A percentile compares a stretch with the other conserved stretches of the same genome.
Conservation (phyloP, 2,888 invertebrate genomes). For the Lycaena phlaeas region DNA sequence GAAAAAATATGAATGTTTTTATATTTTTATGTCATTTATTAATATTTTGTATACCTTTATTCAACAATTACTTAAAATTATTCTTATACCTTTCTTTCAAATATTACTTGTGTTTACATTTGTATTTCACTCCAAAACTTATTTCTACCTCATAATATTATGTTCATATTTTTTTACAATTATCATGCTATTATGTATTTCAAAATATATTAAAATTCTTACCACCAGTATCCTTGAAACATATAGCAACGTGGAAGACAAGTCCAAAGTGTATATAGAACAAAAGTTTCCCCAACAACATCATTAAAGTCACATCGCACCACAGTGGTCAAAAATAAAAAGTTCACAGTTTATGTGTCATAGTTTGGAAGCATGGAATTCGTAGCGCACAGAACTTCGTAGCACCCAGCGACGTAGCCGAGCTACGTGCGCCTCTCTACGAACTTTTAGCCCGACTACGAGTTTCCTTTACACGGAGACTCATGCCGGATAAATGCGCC, state of each 20-base stretch:
- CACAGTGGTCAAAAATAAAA: slow-evolving; percentile 20
- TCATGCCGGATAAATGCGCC: slow-evolving; percentile 29
- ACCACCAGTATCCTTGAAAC: slow-evolving; percentile 66
- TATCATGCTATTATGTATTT: too few relatives aligned
- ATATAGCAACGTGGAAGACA: slow-evolving; percentile 69
- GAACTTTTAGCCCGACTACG: slow-evolving; percentile 44
- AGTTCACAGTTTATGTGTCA: slow-evolving; percentile 14
- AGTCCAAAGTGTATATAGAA: slow-evolving; percentile 68
- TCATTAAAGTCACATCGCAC: slow-evolving; percentile 63
- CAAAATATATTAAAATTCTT: too few relatives aligned
- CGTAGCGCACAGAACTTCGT: slow-evolving; percentile 37
- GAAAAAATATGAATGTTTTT: too few relatives aligned
- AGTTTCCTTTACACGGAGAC: slow-evolving; percentile 21
- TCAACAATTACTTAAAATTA: too few relatives aligned
- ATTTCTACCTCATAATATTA: too few relatives aligned
- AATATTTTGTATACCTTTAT: too few relatives aligned
- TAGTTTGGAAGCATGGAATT: slow-evolving; percentile 9
- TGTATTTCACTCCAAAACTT: too few relatives aligned
- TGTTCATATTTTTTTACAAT: too few relatives aligned
- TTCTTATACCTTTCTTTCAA: too few relatives aligned
- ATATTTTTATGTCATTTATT: too few relatives aligned
- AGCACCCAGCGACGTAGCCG: slow-evolving; percentile 37
- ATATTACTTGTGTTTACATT: too few relatives aligned
- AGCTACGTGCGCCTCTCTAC: slow-evolving; percentile 42
- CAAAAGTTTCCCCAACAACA: slow-evolving; percentile 66